Conservation (phyloP, 2,888 invertebrate genomes). For the Hirtodrosophila confusa region DNA sequence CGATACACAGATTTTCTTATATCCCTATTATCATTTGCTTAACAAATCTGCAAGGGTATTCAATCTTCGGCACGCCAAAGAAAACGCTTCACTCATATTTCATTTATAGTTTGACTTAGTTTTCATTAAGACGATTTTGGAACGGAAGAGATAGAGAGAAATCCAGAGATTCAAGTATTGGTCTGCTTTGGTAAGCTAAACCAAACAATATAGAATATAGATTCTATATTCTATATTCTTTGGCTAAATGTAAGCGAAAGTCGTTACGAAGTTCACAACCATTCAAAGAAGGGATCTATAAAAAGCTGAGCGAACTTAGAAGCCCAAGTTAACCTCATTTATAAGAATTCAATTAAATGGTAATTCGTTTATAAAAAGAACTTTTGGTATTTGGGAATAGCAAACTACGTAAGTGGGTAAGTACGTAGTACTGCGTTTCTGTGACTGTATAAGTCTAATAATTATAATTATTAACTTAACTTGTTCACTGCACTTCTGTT, state of each 20-base stretch:
- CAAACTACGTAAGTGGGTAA: background rate
- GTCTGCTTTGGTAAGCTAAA: conserved; percentile 47
- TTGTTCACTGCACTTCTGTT: background rate
- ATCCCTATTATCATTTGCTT: no score
- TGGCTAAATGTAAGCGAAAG: conserved; percentile 34
- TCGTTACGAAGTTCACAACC: conserved; percentile 60
- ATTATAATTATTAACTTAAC: no score
- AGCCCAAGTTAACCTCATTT: no score
- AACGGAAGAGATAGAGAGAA: conserved; percentile 13
- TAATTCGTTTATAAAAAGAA: no score
- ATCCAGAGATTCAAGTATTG: conserved; percentile 23
- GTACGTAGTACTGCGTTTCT: no score
- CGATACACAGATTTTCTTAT: no score
- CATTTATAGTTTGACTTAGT: background rate
- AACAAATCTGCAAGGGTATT: conserved; percentile 6
- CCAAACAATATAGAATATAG: background rate
- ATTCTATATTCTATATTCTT: no score
- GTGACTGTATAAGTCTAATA: no score
- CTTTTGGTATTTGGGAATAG: background rate
- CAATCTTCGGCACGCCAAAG: conserved; percentile 19
- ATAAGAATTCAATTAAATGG: no score
- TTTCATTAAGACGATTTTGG: conserved; percentile 6
- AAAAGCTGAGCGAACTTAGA: conserved; percentile 13
- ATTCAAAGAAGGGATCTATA: conserved; percentile 50
- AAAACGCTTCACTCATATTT: background rate